Conservation (phyloP, 2,113 vertebrate species). For the Piprites chloris region DNA sequence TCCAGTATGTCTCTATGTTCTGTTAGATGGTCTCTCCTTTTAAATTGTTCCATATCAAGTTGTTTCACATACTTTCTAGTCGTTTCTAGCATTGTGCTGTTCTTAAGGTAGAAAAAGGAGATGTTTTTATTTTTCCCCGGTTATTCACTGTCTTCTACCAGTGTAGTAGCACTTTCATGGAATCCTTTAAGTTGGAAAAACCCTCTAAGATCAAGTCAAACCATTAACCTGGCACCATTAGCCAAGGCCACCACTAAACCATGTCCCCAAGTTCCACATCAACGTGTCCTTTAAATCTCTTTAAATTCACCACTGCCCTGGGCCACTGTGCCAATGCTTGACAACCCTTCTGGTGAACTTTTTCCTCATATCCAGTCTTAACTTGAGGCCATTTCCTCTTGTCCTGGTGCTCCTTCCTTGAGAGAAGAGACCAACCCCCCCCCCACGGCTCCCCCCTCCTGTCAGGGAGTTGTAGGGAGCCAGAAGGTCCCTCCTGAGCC, state of each 20-base stretch:
- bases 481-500: background rate
- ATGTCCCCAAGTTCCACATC: background rate
- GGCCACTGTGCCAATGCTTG: background rate
- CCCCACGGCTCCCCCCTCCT: accelerated
- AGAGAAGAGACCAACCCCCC: background rate
- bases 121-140: accelerated
- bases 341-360: background rate
- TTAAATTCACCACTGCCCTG: background rate
- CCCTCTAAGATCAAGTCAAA: background rate
- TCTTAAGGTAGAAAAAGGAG: background rate
- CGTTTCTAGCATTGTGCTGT: background rate
- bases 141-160: background rate
- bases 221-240: background rate
- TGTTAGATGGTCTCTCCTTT: background rate
- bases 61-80: background rate
- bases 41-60: background rate
- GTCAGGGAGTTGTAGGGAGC: background rate
- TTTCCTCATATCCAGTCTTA: background rate
- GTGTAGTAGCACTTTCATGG: background rate
- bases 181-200: background rate
- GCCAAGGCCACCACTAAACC: background rate
- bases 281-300: background rate
- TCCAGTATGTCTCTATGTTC: background rate
- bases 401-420: background rate
- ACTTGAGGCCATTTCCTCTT: background rate